Conservation (phyloP, 1,140 invertebrate species). For the Drosophila sp. region DNA sequence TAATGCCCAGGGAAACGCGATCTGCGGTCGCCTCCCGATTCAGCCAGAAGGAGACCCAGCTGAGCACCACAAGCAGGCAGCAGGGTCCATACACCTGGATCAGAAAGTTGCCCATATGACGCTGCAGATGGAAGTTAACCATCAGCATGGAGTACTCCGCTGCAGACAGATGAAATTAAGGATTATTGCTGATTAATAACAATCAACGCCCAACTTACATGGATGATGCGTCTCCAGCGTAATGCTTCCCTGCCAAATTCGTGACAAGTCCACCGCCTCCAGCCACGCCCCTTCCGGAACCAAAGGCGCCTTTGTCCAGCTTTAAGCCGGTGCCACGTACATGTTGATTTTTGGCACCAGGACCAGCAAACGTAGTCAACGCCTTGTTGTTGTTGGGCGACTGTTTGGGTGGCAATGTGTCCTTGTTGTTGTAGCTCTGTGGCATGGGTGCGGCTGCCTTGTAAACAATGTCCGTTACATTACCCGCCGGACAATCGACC, state of each 20-base stretch:
- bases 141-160: constrained; percentile 91
- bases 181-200: constrained; percentile 3
- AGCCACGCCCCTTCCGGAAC: constrained; percentile 55
- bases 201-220: constrained; percentile 50
- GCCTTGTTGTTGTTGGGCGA: constrained; percentile 49
- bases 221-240: constrained; percentile 71
- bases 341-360: constrained; percentile 82
- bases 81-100: constrained; percentile 96
- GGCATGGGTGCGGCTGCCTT: constrained; percentile 73
- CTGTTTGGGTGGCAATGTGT: constrained; percentile 35
- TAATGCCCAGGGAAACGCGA: constrained; percentile 93
- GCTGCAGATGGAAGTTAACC: constrained; percentile 92
- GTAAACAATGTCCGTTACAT: constrained; percentile 87
- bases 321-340: constrained; percentile 78
- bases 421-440: constrained; percentile 63
- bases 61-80: constrained; percentile 92
- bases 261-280: constrained; percentile 43
- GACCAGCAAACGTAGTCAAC: constrained; percentile 79
- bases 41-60: constrained; percentile 96
- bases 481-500: constrained; percentile 90
- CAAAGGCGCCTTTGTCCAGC: constrained; percentile 76
- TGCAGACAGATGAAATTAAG: constrained; percentile 75
- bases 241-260: constrained; percentile 59
- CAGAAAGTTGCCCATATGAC: constrained; percentile 94
- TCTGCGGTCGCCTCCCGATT: constrained; percentile 95